Conservation (phyloP, 2,113 vertebrate species). For the Sapayoa aenigma region DNA sequence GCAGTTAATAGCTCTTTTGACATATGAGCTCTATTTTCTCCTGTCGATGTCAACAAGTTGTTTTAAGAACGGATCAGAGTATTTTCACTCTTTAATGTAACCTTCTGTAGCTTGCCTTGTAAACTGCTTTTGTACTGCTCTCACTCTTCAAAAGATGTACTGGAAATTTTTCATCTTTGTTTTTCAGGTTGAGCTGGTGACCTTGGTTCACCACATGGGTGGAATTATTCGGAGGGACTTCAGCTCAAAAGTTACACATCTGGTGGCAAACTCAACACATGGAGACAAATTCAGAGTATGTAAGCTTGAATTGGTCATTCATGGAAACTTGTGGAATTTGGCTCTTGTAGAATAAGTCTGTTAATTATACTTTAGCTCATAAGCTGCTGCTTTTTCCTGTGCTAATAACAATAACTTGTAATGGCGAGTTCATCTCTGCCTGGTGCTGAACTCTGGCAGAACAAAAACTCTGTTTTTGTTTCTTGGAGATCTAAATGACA, state of each 20-base stretch:
- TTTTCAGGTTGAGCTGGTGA: conserved; percentile 89
- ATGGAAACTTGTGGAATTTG: background rate
- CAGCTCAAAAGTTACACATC: conserved; percentile 94
- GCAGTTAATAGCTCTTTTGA: background rate
- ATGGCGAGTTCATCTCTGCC: background rate
- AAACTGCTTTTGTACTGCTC: background rate
- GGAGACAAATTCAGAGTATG: conserved; percentile 97
- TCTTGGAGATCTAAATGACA: background rate
- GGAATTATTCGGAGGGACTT: conserved; percentile 94
- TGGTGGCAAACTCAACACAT: conserved; percentile 91
- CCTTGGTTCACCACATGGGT: conserved; percentile 97
- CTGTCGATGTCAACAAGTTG: background rate
- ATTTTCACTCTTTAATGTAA: background rate
- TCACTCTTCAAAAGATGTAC: background rate
- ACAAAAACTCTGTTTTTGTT: background rate
- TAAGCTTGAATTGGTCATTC: conserved; percentile 31
- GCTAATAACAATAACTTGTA: background rate
- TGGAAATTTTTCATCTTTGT: background rate
- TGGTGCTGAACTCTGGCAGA: background rate
- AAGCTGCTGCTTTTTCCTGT: background rate
- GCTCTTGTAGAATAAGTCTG: background rate
- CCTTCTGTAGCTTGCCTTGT: background rate
- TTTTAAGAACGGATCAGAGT: background rate
- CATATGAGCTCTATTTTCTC: background rate
- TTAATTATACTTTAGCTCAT: background rate